Conservation (phyloP, 1,140 invertebrate species). For the Ceratosolen fusciceps region DNA sequence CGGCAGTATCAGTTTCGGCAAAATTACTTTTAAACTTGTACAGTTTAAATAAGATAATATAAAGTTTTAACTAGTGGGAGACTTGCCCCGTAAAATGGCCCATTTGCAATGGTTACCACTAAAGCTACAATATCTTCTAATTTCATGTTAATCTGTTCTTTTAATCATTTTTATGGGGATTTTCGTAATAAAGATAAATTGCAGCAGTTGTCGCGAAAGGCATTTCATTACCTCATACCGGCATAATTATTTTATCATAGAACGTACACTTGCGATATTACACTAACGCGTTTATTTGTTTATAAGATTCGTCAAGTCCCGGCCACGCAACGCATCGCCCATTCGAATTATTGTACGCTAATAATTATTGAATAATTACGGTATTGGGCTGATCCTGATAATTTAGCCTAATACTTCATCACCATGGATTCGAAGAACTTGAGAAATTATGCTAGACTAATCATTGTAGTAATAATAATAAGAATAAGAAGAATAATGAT, state of each 20-base stretch:
- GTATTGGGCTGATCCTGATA: not conserved
- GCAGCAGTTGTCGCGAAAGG: not conserved
- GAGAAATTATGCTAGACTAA: not conserved
- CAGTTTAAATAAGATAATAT: too few species aligned
- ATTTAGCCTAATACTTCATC: not conserved
- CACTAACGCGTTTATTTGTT: not conserved
- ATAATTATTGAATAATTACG: not conserved
- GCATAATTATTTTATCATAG: not conserved
- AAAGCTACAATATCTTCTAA: not conserved
- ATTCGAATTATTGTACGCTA: too few species aligned
- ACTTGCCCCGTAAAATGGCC: not conserved
- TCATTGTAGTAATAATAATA: not conserved
- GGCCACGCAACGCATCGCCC: too few species aligned
- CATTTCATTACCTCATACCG: too few species aligned
- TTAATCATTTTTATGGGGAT: constrained; percentile 1
- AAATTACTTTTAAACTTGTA: too few species aligned
- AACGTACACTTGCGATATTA: not conserved
- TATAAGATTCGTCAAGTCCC: too few species aligned
- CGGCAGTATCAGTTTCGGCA: too few species aligned
- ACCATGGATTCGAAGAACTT: not conserved
- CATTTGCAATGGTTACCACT: not conserved
- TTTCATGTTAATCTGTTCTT: not conserved
- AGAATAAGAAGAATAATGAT: too few species aligned
- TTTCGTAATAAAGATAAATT: not conserved
- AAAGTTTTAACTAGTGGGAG: too few species aligned